phyloP scores from a whole-genome alignment of 2,113 vertebrate species.

The Sciurus niger region DNA sequence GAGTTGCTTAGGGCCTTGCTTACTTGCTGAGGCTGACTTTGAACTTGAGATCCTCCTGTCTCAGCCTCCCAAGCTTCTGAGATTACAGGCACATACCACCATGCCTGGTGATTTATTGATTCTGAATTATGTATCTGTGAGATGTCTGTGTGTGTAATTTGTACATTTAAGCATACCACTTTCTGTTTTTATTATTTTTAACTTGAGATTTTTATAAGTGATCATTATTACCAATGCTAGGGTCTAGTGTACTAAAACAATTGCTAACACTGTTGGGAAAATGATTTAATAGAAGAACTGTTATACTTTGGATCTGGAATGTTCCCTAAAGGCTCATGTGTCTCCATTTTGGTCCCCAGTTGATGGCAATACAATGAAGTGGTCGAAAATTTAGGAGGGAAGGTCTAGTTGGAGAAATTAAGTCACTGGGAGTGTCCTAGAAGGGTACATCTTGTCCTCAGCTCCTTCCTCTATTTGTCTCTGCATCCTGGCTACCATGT shows the following conservation, averaged over 20 bases:
- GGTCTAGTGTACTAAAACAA: neutral
- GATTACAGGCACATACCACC: no score
- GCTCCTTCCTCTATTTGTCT: neutral
- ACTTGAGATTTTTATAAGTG: neutral
- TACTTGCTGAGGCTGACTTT: no score
- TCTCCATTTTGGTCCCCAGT: neutral
- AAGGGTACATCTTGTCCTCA: neutral
- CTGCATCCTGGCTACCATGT: neutral
- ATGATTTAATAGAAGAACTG: neutral
- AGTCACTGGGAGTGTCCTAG: neutral
- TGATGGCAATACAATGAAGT: neutral
- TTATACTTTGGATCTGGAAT: neutral
- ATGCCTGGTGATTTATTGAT: neutral
- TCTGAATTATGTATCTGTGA: neutral
- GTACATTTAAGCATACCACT: neutral
- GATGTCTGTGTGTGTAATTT: neutral
- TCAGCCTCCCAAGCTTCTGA: no score
- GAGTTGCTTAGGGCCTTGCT: no score
- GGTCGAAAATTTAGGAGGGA: neutral
- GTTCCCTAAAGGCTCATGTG: neutral
- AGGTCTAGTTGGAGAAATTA: neutral
- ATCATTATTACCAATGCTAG: neutral
- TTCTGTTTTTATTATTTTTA: conserved; percentile 36
- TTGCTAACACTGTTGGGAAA: neutral
- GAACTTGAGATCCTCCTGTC: no score